These are phyloP conservation scores for Bostrychus sinensis DNA, from an alignment of 2,113 vertebrate genomes.

Conservation along the genomic window DNA sequence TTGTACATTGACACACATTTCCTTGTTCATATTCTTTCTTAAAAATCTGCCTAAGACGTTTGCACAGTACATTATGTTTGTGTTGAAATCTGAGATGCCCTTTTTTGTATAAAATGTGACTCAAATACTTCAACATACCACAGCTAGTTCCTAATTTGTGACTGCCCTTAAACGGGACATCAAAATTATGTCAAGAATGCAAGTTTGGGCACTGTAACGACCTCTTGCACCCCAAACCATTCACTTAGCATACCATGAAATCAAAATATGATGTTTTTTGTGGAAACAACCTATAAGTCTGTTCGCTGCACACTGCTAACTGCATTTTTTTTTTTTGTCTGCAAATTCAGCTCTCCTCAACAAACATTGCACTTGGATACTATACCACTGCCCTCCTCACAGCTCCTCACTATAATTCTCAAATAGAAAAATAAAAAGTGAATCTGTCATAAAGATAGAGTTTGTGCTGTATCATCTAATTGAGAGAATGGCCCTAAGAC, in stretches of 20 bases:
- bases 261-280: constrained; percentile 46
- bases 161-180: constrained; percentile 13
- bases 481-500: constrained; percentile 60
- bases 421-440: constrained; percentile 12
- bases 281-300: constrained; percentile 30
- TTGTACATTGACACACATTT: too few species aligned
- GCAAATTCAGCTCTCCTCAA: constrained; percentile 26
- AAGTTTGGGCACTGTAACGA: constrained; percentile 32
- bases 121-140: background rate
- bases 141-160: constrained; percentile 14
- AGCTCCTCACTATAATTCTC: constrained; percentile 21
- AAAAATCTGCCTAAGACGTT: background rate
- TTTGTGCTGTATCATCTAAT: constrained; percentile 61
- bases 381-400: constrained; percentile 14
- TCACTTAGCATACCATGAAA: constrained; percentile 53
- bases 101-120: constrained; percentile 11
- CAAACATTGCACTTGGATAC: constrained; percentile 45
- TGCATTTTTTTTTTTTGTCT: constrained; percentile 31
- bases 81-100: background rate
- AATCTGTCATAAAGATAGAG: constrained; percentile 40
- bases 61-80: constrained; percentile 20
- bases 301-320: constrained; percentile 27
- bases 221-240: constrained; percentile 24
- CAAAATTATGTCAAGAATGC: constrained; percentile 42
- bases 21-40: too few species aligned